Evolutionary conservation across 2,113 vertebrate species (phyloP), one percentile per base, ranked within the genome.

Genomic region (Pangasianodon hypophthalmus): DNA sequence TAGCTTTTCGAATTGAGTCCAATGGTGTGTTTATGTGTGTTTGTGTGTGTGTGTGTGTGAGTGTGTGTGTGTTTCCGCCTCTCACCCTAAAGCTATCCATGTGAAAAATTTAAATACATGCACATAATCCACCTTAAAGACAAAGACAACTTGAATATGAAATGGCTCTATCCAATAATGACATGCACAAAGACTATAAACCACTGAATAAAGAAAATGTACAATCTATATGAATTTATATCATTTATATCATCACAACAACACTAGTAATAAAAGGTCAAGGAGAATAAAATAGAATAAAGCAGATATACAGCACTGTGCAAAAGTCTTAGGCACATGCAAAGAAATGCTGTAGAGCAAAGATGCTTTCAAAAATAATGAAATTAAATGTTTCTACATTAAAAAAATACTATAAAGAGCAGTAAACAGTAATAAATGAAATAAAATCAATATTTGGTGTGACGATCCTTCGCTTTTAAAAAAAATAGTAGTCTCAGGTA

Each of bases 81-180:
- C 21, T 67, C 58, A 64, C 77, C 85, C 71, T 71, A 81, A 85
- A 77, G 91, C 91, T 29, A 81, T 69, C 62, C 81, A 60, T 67
- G 77, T 71, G 41, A 80, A 88, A 87, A 88, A 90, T 26, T 85
- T 14, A 75, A 86, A 2, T 54, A 41, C 7, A 56, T 85, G 48
- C 62, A 69, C 19, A 50, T 82, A 79, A 84, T 85, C 81, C 21
- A 32, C 69, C 87, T 85, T 88, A 73, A 88, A 91, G 29, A 82
- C 18, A 84, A 88, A 81, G 84, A 88, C 60, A 83, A 46, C 52
- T 81, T 48, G 21, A 52, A 89, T 84, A 86, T 77, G 7, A 83
- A 91, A 86, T 73, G 0, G 11, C 48, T 81, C 6, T 50, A 64
- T 84, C 11, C 48, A 77, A 32, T 80, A 87, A 83, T 18, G 3